Evolutionary conservation across 2,797 vertebrate genomes (phyloP), one percentile per base, ranked within the genome.

Genomic region (Synanceia verrucosa): DNA sequence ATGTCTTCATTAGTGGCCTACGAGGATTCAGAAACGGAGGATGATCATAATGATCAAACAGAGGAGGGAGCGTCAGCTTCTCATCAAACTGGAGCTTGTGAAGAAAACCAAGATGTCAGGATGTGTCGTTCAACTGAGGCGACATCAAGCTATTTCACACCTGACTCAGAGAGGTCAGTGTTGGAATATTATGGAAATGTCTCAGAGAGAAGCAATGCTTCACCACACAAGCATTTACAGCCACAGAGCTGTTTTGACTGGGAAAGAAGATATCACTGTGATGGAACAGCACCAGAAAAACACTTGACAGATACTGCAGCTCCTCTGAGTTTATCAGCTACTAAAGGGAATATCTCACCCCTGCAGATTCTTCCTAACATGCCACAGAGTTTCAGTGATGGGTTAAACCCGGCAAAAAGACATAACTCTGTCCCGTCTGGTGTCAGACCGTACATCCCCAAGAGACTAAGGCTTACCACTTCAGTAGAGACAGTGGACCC

Each of bases 1-100:
- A 98, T 97, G 97, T 94, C 89, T 70, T 94, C 96, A 0, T 83
- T 99, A 83, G 97, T 99, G 86, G 94, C 95, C 46, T 99, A 99
- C 70, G 97, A 97, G 3, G 96, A 97, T 70, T 99, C 97, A 5
- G 96, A 96, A 67, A 94, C 95, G 1, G 96, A 96, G 51, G 87
- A 94, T 24, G 95, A 96, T 9, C 72, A 2, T 39, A 79, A 74
- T 21, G 37, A 70, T 58, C 70, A 78, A 51, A 57, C n/a, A 1
- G 19, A 73, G 2, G 33, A 18, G 4, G 77, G 70, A 58, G 50
- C 61, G 26, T 13, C 76, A 29, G 13, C 48, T n/a, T 52, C 74
- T 64, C 4, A 29, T 13, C 70, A 69, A 28, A 65, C 55, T 60
- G 55, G 16, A 43, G 34, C 60, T 21, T 26, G 6, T 51, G 28